A percentile compares a stretch with the other conserved stretches of the same genome.
Evolutionary conservation across 2,888 invertebrate genomes (phyloP).

Genomic region (Clostera curtula): DNA sequence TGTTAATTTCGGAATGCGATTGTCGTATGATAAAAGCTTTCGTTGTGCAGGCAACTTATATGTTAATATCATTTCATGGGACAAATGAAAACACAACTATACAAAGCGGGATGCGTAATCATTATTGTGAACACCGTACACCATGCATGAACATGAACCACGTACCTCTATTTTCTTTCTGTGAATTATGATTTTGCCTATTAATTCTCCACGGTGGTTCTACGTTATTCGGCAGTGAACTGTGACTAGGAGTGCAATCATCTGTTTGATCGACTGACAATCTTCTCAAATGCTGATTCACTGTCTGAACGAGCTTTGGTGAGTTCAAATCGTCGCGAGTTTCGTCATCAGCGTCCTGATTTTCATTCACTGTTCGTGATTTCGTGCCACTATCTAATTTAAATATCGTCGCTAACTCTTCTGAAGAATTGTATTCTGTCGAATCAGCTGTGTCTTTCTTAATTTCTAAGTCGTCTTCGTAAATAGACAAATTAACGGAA

Average conservation of each 20-base stretch:
- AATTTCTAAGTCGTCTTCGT: slow-evolving; percentile 58
- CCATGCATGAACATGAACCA: slow-evolving; percentile 63
- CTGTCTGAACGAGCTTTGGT: slow-evolving; percentile 61
- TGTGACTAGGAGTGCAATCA: slow-evolving; percentile 59
- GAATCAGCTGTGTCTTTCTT: slow-evolving; percentile 58
- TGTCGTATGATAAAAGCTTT: no score
- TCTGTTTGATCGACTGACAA: slow-evolving; percentile 55
- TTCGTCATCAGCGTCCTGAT: slow-evolving; percentile 30
- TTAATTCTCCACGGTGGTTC: slow-evolving; percentile 69
- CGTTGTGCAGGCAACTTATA: slow-evolving; percentile 21
- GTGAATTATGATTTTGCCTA: slow-evolving; percentile 60
- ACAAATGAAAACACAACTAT: slow-evolving; percentile 19
- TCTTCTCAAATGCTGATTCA: slow-evolving; percentile 63
- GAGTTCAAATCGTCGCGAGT: slow-evolving; percentile 58
- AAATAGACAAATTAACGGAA: slow-evolving; percentile 58
- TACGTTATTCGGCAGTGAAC: slow-evolving; percentile 59
- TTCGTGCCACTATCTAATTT: slow-evolving; percentile 50
- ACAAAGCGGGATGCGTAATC: slow-evolving; percentile 56
- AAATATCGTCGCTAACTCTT: slow-evolving; percentile 78
- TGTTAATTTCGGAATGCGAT: no score
- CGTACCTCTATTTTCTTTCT: slow-evolving; percentile 70
- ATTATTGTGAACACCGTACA: slow-evolving; percentile 61
- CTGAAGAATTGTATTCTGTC: slow-evolving; percentile 78
- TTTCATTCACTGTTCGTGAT: slow-evolving; percentile 24
- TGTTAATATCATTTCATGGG: slow-evolving; percentile 4